phyloP scores from a whole-genome alignment of 2,113 vertebrate genomes.

The Alligator mississippiensis region DNA sequence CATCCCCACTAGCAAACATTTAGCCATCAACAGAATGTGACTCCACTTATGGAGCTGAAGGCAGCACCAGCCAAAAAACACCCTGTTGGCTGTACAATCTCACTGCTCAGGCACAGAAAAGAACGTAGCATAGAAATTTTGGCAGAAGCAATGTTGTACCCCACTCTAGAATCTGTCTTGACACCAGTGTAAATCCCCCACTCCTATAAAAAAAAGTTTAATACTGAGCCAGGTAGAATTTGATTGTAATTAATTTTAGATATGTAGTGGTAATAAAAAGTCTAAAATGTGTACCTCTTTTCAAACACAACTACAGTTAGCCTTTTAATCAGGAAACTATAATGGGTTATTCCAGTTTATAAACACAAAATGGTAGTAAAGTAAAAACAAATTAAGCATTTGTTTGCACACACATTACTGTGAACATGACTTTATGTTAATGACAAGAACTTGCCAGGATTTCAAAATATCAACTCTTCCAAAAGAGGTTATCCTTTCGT shows the following conservation, averaged over 20 bases:
- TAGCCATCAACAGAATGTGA: background rate
- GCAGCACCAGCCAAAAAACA: background rate
- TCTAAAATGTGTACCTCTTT: background rate
- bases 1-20: background rate
- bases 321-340: background rate
- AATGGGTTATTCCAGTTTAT: background rate
- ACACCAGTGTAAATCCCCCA: background rate
- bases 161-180: conserved; percentile 4
- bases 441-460: conserved; percentile 3
- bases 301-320: background rate
- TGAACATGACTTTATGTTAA: background rate
- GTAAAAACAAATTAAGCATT: background rate
- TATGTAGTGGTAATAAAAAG: background rate
- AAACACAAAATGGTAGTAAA: background rate
- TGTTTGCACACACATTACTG: background rate
- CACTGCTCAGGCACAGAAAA: background rate
- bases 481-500: background rate
- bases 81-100: background rate
- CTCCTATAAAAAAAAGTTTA: background rate
- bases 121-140: background rate
- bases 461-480: background rate
- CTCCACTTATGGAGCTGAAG: background rate
- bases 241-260: background rate
- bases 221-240: background rate
- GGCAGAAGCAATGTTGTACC: background rate